These are phyloP conservation scores for Tachysurus fulvidraco DNA, from an alignment of 2,113 vertebrate genomes.

Conservation along the genomic window DNA sequence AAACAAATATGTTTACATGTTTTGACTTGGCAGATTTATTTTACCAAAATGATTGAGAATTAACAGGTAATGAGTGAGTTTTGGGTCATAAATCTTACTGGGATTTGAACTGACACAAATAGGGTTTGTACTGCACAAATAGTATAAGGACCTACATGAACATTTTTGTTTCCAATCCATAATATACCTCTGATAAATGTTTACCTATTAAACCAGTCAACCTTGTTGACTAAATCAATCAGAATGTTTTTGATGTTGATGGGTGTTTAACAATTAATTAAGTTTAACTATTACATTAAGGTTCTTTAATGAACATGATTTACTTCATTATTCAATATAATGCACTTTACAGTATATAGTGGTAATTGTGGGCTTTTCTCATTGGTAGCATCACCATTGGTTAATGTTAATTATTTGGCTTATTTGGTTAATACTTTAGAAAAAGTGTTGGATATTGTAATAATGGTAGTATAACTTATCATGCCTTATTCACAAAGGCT, in stretches of 20 bases:
- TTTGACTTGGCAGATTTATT: neutral
- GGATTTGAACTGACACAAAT: neutral
- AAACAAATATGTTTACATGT: neutral
- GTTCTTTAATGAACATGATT: neutral
- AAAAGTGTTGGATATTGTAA: neutral
- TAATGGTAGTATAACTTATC: neutral
- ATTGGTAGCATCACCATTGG: neutral
- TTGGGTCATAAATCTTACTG: neutral
- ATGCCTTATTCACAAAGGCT: neutral
- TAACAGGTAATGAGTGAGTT: neutral
- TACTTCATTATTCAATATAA: neutral
- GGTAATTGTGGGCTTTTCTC: neutral
- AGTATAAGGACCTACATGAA: neutral
- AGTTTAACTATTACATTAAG: neutral
- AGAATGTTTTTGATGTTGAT: neutral
- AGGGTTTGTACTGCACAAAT: neutral
- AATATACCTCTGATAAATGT: neutral
- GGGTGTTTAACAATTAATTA: neutral
- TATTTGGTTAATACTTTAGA: neutral
- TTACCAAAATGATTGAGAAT: neutral
- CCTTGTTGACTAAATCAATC: neutral
- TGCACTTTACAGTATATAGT: no score
- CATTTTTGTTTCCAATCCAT: neutral
- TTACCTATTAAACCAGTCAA: neutral
- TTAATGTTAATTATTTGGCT: neutral